A percentile compares a stretch with the other conserved stretches of the same genome.
These are phyloP conservation scores for Prunella fulvescens DNA, from an alignment of 2,113 vertebrate species.

Conservation along the genomic window DNA sequence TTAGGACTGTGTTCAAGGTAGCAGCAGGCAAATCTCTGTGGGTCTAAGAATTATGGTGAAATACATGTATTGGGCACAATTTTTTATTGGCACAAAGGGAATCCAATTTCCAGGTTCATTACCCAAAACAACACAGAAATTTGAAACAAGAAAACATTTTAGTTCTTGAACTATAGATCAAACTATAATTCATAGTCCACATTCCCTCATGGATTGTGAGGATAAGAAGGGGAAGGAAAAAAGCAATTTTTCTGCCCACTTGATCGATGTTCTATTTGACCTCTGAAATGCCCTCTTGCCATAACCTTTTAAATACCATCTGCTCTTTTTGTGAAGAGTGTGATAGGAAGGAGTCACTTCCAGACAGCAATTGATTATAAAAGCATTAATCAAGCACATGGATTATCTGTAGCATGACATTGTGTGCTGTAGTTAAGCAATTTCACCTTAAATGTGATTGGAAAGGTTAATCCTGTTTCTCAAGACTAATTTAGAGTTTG, in stretches of 20 bases:
- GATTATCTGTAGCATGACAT: conserved; percentile 87
- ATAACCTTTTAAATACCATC: conserved; percentile 95
- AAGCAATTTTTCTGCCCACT: conserved; percentile 81
- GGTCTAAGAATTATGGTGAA: conserved; percentile 60
- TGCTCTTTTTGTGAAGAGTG: conserved; percentile 86
- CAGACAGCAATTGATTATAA: conserved; percentile 95
- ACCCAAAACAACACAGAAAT: conserved; percentile 79
- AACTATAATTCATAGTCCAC: conserved; percentile 73
- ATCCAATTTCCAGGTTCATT: conserved; percentile 84
- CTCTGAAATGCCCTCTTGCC: conserved; percentile 76
- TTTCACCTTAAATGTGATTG: conserved; percentile 87
- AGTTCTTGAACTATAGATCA: conserved; percentile 75
- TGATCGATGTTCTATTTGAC: conserved; percentile 89
- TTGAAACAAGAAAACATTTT: conserved; percentile 79
- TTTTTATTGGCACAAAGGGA: conserved; percentile 72
- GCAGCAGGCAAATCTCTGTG: not conserved
- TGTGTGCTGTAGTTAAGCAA: conserved; percentile 90
- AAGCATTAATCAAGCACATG: conserved; percentile 93
- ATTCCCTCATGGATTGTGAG: conserved; percentile 73
- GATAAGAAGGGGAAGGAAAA: conserved; percentile 72
- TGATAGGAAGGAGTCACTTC: conserved; percentile 87
- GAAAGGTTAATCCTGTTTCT: conserved; percentile 85
- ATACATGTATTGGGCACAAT: conserved; percentile 36
- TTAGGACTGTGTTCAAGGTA: not conserved
- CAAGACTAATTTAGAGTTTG: conserved; percentile 61